Percentiles rank a stretch among this genome's conserved stretches.
phyloP scores from a whole-genome alignment of 2,113 vertebrate species.

The Athene noctua region DNA sequence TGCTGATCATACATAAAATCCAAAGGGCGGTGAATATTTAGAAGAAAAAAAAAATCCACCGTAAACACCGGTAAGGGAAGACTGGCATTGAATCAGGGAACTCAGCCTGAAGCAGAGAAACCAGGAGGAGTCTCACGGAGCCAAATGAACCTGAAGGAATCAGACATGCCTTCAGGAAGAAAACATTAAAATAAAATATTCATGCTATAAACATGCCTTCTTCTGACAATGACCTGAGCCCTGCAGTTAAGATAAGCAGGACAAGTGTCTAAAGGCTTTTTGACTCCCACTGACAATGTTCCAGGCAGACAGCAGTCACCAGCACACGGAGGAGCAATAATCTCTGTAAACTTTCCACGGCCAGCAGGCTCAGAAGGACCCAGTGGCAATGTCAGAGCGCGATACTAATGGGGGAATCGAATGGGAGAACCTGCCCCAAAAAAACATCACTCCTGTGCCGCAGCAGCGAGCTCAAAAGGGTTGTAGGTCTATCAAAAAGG shows the following conservation, averaged over 20 bases:
- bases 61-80: neutral
- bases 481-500: neutral
- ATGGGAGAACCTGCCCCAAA: neutral
- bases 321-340: fast-evolving
- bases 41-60: neutral
- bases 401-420: fast-evolving
- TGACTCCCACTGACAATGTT: neutral
- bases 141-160: neutral
- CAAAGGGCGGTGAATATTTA: neutral
- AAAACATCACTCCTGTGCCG: neutral
- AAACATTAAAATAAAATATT: neutral
- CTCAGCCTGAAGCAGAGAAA: neutral
- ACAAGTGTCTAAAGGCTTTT: neutral
- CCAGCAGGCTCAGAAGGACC: neutral
- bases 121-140: neutral
- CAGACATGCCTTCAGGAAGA: neutral
- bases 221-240: neutral
- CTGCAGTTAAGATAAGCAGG: neutral
- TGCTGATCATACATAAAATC: neutral
- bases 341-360: fast-evolving
- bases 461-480: neutral
- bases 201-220: neutral
- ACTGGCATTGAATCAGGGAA: neutral
- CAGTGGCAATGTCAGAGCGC: neutral
- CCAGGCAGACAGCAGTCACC: neutral